A percentile compares a stretch with the other conserved stretches of the same genome.
These are phyloP conservation scores for Pegoplata infirma DNA, from an alignment of 2,888 invertebrate species.

Conservation along the genomic window DNA sequence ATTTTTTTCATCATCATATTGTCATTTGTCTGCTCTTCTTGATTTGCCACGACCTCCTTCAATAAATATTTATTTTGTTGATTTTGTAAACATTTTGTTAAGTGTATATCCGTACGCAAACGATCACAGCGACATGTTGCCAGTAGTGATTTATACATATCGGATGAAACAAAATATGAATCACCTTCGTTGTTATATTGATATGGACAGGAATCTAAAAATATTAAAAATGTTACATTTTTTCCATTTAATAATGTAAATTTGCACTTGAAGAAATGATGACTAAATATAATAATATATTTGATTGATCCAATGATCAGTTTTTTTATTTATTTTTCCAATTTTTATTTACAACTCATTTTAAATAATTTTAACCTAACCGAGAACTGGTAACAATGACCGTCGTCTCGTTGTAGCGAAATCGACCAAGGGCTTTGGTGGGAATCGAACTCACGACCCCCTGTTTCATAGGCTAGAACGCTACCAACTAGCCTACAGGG, in stretches of 20 bases:
- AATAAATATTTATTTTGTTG: constrained; percentile 67
- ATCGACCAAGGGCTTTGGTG: no score
- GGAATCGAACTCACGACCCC: no score
- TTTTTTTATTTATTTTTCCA: no score
- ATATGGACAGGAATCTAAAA: constrained; percentile 67
- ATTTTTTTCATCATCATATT: constrained; percentile 48
- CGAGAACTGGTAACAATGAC: no score
- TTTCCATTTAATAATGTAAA: not conserved
- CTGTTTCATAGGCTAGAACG: no score
- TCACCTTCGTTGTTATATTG: constrained; percentile 71
- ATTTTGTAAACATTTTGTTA: constrained; percentile 75
- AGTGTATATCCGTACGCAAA: constrained; percentile 70
- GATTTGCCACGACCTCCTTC: not conserved
- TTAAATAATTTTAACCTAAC: no score
- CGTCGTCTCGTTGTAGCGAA: no score
- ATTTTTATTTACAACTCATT: no score
- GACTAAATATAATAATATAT: no score
- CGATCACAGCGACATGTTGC: constrained; percentile 76
- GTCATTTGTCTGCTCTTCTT: constrained; percentile 9
- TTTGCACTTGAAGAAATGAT: no score
- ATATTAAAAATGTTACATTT: not conserved
- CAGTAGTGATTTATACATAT: constrained; percentile 73
- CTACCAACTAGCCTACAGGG: no score
- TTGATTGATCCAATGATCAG: no score
- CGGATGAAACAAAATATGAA: constrained; percentile 72